A percentile compares a stretch with the other conserved stretches of the same genome.
Evolutionary conservation across 2,797 vertebrate genomes (phyloP).

Genomic region (Halcyon smyrnensis): DNA sequence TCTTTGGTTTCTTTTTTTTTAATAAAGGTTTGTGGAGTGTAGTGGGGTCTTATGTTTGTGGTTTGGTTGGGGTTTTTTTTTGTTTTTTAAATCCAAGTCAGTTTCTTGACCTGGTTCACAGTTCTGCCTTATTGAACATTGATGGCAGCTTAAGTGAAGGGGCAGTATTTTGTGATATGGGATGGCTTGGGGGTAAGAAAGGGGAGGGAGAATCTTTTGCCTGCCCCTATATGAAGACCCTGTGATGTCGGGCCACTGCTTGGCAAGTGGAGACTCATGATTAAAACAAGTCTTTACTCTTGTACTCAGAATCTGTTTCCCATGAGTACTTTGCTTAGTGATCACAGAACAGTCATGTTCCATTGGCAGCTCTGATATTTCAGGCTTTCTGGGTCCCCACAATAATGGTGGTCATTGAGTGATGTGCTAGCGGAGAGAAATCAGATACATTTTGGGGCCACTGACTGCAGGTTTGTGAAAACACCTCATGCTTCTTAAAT

Average conservation of each 20-base stretch:
- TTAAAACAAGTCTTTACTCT: neutral
- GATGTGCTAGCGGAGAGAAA: neutral
- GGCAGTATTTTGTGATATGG: neutral
- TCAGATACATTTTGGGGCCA: neutral
- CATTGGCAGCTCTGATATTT: neutral
- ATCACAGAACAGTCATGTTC: neutral
- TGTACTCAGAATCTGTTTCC: neutral
- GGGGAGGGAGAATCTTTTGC: neutral
- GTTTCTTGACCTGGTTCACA: neutral
- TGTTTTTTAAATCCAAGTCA: neutral
- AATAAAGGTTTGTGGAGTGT: neutral
- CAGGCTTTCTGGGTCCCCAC: neutral
- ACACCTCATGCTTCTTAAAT: neutral
- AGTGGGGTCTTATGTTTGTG: neutral
- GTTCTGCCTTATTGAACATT: neutral
- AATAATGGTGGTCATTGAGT: neutral
- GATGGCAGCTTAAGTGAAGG: neutral
- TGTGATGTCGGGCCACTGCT: neutral
- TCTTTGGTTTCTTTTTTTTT: neutral
- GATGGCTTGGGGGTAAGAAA: neutral
- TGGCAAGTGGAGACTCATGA: neutral
- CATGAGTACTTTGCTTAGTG: neutral
- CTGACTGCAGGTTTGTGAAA: neutral
- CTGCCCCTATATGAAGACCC: neutral
- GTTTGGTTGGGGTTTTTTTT: neutral